Conservation (phyloP, 2,113 vertebrate species). For the Podocnemis expansa region DNA sequence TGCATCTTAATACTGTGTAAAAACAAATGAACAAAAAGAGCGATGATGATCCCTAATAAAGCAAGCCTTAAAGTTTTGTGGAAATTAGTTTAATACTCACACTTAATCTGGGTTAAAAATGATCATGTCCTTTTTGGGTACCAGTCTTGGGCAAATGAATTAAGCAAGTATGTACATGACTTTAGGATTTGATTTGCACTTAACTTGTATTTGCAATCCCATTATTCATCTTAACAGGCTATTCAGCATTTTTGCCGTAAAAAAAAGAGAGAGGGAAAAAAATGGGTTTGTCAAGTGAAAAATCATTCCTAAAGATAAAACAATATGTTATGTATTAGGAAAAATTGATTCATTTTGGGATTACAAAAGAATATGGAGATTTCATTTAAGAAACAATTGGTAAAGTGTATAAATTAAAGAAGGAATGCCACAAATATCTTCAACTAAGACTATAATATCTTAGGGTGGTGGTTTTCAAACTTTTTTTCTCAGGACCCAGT, state of each 20-base stretch:
- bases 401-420: background rate
- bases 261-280: background rate
- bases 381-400: background rate
- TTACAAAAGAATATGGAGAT: background rate
- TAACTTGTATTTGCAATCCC: conserved; percentile 3
- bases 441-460: background rate
- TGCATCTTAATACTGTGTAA: background rate
- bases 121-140: conserved; percentile 32
- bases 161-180: conserved; percentile 22
- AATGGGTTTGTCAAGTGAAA: background rate
- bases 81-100: background rate
- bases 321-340: background rate
- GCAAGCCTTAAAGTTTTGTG: background rate
- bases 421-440: background rate
- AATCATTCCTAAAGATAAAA: background rate
- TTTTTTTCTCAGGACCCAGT: no score
- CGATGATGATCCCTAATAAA: background rate
- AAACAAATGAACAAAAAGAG: no score
- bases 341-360: background rate
- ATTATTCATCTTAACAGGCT: conserved; percentile 17
- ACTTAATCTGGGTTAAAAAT: conserved; percentile 14
- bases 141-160: conserved; percentile 3
- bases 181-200: background rate
- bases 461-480: no score
- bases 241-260: background rate